Conservation (phyloP, 2,797 vertebrate genomes). For the Danionella dracula region DNA sequence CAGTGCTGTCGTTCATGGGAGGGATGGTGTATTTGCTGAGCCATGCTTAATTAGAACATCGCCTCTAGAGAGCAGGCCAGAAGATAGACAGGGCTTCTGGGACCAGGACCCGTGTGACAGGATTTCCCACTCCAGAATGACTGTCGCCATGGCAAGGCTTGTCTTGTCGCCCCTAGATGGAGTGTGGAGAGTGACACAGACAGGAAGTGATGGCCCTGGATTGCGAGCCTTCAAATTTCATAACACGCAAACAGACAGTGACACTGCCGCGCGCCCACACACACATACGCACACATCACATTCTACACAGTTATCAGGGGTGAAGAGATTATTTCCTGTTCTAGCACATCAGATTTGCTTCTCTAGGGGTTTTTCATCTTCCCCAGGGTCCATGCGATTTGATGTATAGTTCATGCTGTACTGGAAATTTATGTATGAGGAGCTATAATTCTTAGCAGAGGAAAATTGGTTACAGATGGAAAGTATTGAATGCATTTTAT, state of each 20-base stretch:
- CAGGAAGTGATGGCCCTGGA: slow-evolving; percentile 43
- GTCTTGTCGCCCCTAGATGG: slow-evolving; percentile 36
- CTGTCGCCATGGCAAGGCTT: slow-evolving; percentile 38
- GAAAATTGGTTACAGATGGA: slow-evolving; percentile 9
- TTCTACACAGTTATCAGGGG: slow-evolving; percentile 9
- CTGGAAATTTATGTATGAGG: slow-evolving; percentile 20
- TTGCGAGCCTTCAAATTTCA: slow-evolving; percentile 35
- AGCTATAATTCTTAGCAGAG: slow-evolving; percentile 3
- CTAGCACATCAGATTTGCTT: slow-evolving; percentile 15
- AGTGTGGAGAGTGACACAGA: slow-evolving; percentile 41
- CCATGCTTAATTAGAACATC: slow-evolving; percentile 41
- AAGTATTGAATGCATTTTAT: neutral
- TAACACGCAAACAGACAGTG: slow-evolving; percentile 28
- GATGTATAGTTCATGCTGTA: slow-evolving; percentile 12
- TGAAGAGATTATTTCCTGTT: slow-evolving; percentile 18
- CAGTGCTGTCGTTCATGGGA: neutral
- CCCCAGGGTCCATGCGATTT: neutral
- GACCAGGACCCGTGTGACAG: slow-evolving; percentile 26
- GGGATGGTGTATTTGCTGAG: slow-evolving; percentile 24
- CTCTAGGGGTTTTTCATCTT: slow-evolving; percentile 13
- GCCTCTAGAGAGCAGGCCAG: slow-evolving; percentile 23
- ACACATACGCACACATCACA: slow-evolving; percentile 3
- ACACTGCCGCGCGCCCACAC: slow-evolving; percentile 18
- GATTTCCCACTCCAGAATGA: slow-evolving; percentile 31
- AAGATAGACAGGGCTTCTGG: slow-evolving; percentile 34